Evolutionary conservation across 1,140 invertebrate species (phyloP).

Genomic region (Arion vulgaris): DNA sequence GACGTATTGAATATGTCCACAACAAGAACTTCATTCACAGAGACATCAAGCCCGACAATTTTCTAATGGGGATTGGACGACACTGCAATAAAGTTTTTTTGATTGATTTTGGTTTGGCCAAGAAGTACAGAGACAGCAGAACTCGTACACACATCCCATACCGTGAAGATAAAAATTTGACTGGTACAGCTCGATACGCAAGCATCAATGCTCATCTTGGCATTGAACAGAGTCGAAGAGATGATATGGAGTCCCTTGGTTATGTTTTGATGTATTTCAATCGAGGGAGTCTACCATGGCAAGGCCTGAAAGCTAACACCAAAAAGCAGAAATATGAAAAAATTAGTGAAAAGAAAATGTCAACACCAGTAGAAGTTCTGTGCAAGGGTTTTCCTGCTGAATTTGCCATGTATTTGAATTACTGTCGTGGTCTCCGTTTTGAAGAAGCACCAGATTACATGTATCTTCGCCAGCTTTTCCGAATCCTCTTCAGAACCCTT

Average conservation of each 20-base stretch:
- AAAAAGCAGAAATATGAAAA: conserved; percentile 98
- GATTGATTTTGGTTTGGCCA: conserved; percentile 97
- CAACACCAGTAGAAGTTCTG: conserved; percentile 92
- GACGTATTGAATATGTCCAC: conserved; percentile 97
- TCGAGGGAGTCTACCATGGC: conserved; percentile 93
- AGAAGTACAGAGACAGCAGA: conserved; percentile 93
- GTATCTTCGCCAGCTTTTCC: conserved; percentile 97
- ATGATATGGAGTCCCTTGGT: conserved; percentile 97
- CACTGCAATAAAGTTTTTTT: conserved; percentile 96
- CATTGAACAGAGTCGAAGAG: conserved; percentile 81
- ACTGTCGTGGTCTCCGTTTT: conserved; percentile 94
- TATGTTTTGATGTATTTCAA: conserved; percentile 98
- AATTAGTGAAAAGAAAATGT: conserved; percentile 98
- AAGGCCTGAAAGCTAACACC: conserved; percentile 82
- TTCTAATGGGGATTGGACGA: conserved; percentile 89
- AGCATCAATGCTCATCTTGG: conserved; percentile 93
- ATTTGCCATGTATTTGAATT: conserved; percentile 98
- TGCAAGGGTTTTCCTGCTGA: conserved; percentile 97
- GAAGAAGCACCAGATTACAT: conserved; percentile 98
- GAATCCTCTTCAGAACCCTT: conserved; percentile 98
- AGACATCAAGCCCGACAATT: conserved; percentile 74
- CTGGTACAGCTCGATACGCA: conserved; percentile 95
- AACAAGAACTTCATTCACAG: conserved; percentile 87
- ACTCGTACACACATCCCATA: conserved; percentile 91
- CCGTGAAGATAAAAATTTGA: conserved; percentile 97